Evolutionary conservation across 1,140 invertebrate genomes (phyloP), one percentile per base, ranked within the genome.

Genomic region (Samia ricini): DNA sequence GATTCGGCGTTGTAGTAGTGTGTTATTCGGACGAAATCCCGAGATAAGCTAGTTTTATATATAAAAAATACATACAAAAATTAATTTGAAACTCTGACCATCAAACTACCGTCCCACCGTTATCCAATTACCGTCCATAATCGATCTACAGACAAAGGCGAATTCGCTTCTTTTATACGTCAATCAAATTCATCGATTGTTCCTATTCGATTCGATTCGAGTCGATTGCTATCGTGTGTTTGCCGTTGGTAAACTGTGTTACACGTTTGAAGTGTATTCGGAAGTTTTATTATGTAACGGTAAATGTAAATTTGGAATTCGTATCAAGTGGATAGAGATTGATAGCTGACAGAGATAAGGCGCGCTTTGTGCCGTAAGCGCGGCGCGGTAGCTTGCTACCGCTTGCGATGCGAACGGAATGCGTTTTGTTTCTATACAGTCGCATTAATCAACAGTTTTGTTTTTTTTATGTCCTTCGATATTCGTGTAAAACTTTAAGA

Each of bases 101-200:
- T 58, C 55, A 57, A 24, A 57, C 33, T 42, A 42, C 33, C 33
- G 33, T 42, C 33, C 15, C 42, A 57, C 63, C 70, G 66, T 69
- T 70, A 79, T 82, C 76, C 80, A 81, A 81, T 83, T 85, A 80
- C 73, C 67, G 63, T 76, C 71, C 76, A 79, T 85, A 85, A 83
- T 83, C 81, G 76, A 81, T 80, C 72, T 69, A 71, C 71, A 72
- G 67, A 83, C 78, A 82, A 85, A 78, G 79, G 74, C 64, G 68
- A 74, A 68, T 72, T 70, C 76, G 81, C 76, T 85, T 83, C 81
- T 85, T 85, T 82, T 83, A 82, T 83, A 75, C 72, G 81, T 83
- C 83, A 85, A 78, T 86, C 81, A 86, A 82, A 83, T 61, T 71
- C 66, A 75, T 69, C 74, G 79, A 84, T 84, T 84, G 75, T 79